These are phyloP conservation scores for Artibeus lituratus DNA, from an alignment of 2,797 vertebrate genomes.

Conservation along the genomic window DNA sequence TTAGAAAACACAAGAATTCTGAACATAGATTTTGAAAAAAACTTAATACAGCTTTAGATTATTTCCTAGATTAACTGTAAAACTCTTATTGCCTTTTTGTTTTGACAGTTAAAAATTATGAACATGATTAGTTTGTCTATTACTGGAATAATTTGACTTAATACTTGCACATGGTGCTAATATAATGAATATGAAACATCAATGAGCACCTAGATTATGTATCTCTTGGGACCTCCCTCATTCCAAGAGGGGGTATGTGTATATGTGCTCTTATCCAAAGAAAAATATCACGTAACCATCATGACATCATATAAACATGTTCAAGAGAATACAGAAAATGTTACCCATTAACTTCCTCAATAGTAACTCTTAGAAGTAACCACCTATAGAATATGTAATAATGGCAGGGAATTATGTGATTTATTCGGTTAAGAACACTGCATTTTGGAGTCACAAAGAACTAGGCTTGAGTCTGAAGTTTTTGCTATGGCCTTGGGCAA, in stretches of 20 bases:
- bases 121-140: not conserved
- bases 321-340: not conserved
- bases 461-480: not conserved
- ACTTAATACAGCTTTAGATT: constrained; percentile 5
- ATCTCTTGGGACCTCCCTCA: not conserved
- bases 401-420: not conserved
- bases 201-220: not conserved
- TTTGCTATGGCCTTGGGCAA: not conserved
- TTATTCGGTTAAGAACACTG: not conserved
- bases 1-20: constrained; percentile 11
- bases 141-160: not conserved
- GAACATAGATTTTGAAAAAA: not conserved
- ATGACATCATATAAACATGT: not conserved
- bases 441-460: constrained; percentile 13
- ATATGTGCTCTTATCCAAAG: not conserved
- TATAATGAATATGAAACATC: constrained; percentile 26
- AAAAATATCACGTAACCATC: constrained; percentile 18
- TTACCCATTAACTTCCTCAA: not conserved
- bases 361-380: constrained; percentile 21
- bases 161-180: not conserved
- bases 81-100: not conserved
- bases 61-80: not conserved
- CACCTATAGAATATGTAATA: not conserved
- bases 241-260: not conserved
- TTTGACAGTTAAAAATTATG: constrained; percentile 30